Evolutionary conservation across 2,888 invertebrate genomes (phyloP), one percentile per base, ranked within the genome.

Genomic region (Ormia ochracea): DNA sequence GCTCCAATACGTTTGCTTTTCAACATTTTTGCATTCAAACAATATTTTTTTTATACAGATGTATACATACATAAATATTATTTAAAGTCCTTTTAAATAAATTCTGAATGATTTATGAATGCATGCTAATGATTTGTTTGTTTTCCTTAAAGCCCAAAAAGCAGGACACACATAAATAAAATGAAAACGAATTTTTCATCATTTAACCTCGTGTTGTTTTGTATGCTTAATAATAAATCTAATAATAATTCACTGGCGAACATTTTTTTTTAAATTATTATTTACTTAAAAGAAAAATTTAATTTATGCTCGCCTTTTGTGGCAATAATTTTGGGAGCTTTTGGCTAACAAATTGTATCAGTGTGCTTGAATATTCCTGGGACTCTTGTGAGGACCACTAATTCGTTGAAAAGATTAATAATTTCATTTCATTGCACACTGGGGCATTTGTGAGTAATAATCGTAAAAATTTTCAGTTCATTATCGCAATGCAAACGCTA

Each of bases 161-260:
- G 10, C 10, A 9, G 12, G 17, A 52, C 17, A 4, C 3, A 17
- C 2, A n/a, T 12, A 48, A 36, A 65, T 36, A 36, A 17, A 33
- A 33, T 10, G 21, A 9, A 14, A n/a, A 3, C 6, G 10, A 12
- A 26, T 38, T 6, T 50, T 50, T 38, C 3, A 19, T 6, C 9
- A 4, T 33, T 38, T 36, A 14, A 1, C 19, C 48, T 48, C 28
- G 2, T 12, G 7, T 12, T 17, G 1, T 54, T 45, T 9, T 31
- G 6, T 33, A 21, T 43, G 31, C 36, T 43, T 45, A 14, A 33
- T 23, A 7, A 4, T 28, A 28, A 28, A 52, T 54, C 9, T 17
- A 41, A 41, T 17, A 28, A 43, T 59, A 74, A 58, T 43, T 66
- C 58, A 23, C 12, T 23, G 19, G 50, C 50, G 56, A 73, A 28